Evolutionary conservation across 2,113 vertebrate genomes (phyloP).

Genomic region (Aythya baeri): DNA sequence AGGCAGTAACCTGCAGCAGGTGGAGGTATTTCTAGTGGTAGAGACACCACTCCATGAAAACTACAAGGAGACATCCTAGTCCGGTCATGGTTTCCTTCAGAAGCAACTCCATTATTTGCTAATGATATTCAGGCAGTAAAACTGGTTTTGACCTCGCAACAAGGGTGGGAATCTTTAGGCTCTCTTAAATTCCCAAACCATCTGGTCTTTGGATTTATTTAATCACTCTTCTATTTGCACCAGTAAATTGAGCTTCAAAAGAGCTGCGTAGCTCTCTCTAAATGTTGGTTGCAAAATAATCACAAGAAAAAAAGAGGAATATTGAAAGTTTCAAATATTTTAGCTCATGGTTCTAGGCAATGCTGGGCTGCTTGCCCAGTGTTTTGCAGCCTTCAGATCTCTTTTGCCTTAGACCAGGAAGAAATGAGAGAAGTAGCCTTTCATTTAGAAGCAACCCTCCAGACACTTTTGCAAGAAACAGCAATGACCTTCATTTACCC

Average conservation of each 20-base stretch:
- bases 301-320: background rate
- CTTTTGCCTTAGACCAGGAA: slow-evolving; percentile 6
- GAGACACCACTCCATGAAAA: background rate
- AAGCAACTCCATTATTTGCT: background rate
- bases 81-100: background rate
- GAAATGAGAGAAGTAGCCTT: slow-evolving; percentile 46
- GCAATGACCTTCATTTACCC: slow-evolving; percentile 48
- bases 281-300: slow-evolving; percentile 17
- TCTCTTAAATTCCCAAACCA: slow-evolving; percentile 7
- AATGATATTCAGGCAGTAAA: background rate
- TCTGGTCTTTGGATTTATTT: slow-evolving; percentile 11
- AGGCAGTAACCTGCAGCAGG: background rate
- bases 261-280: slow-evolving; percentile 3
- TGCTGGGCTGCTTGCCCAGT: background rate
- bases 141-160: background rate
- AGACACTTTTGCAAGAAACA: slow-evolving; percentile 12
- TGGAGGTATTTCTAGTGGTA: background rate
- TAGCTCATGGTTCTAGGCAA: background rate
- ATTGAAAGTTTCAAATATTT: slow-evolving; percentile 7
- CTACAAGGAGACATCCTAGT: background rate
- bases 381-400: slow-evolving; percentile 26
- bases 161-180: background rate
- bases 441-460: slow-evolving; percentile 31
- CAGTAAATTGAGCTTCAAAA: slow-evolving; percentile 38
- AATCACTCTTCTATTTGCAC: slow-evolving; percentile 29